Base-by-base conservation (phyloP, 2,888 invertebrate species). In the Panopea generosa region DNA sequence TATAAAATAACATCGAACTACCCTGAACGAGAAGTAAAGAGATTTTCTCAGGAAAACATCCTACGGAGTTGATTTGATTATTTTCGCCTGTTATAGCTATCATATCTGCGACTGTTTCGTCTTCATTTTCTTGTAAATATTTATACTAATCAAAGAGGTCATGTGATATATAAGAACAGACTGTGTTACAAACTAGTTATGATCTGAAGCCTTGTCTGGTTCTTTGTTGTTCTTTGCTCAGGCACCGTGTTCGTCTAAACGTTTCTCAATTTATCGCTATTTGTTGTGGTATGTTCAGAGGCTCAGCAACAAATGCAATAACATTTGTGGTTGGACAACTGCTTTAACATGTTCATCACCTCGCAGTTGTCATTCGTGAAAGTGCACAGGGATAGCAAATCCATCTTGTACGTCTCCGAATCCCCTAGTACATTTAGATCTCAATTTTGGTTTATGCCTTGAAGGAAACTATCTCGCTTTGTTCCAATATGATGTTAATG, bases 171-270 rank as follows among this genome's bases (percentile, higher is more conserved):
- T 56, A 49, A 56, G 47, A 60, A 53, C 40, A 66, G 69, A 53
- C 65, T 66, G 66, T 66, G 70, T 61, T 70, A 66, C 66, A 29
- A 40, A 38, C 45, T 18, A 43, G 38, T 56, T 69, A 49, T 70
- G 75, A 75, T 75, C 69, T 59, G 65, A 49, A 61, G 45, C 68
- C 57, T 52, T 71, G 62, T 70, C 65, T 38, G 53, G 56, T 67
- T 62, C 74, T 78, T 74, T 78, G 78, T 78, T 78, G 71, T 78
- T 78, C 70, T 74, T 70, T 74, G 78, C 68, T 74, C 74, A 74
- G 27, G 29, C 53, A 68, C 55, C 59, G 49, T 66, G 67, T 40
- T 22, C 43, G 22, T 29, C 38, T 65, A 67, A 53, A 60, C 26
- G 57, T 71, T 67, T 74, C 59, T 56, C 63, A 78, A 78, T 78